Conservation (phyloP, 30 jellyfish, hydroid and myxozoan species). For the Sanderia malayensis region DNA sequence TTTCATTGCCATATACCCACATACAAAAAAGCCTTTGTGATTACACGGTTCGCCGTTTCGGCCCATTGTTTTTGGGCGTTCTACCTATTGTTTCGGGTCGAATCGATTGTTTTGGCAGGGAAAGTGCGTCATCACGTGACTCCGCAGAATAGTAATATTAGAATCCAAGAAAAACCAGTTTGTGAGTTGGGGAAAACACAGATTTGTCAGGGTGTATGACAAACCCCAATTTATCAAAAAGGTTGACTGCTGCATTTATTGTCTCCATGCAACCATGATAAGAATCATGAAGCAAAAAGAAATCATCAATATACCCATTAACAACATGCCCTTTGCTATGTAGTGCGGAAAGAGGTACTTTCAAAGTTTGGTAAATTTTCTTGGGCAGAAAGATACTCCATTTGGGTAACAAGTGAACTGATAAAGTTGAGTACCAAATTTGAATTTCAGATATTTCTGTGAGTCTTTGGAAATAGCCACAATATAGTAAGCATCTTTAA, state of each 20-base stretch:
- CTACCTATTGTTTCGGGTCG: too few relatives aligned
- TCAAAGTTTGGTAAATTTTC: slow-evolving; percentile 50
- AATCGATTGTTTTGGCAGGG: too few relatives aligned
- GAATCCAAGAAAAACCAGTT: too few relatives aligned
- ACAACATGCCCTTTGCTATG: slow-evolving; percentile 23
- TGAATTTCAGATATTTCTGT: slow-evolving; percentile 40
- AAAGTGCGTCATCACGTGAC: too few relatives aligned
- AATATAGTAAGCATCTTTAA: slow-evolving; percentile 56
- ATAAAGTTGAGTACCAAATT: background rate
- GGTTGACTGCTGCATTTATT: slow-evolving; percentile 10
- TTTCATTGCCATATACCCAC: too few relatives aligned
- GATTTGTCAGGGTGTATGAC: too few relatives aligned
- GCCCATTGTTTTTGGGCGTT: too few relatives aligned
- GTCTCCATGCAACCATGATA: slow-evolving; percentile 1
- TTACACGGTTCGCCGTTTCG: too few relatives aligned
- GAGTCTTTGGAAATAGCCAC: slow-evolving; percentile 15
- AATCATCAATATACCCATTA: slow-evolving; percentile 41
- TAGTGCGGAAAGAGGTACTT: slow-evolving; percentile 23
- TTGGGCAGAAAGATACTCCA: slow-evolving; percentile 51
- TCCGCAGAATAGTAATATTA: too few relatives aligned
- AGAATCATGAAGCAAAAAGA: slow-evolving; percentile 8
- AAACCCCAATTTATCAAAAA: slow-evolving; percentile 34
- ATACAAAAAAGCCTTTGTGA: too few relatives aligned
- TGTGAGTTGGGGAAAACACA: too few relatives aligned
- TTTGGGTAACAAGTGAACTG: slow-evolving; percentile 27